Evolutionary conservation across 2,797 vertebrate species (phyloP).

Genomic region (Phalloptychus januarius): DNA sequence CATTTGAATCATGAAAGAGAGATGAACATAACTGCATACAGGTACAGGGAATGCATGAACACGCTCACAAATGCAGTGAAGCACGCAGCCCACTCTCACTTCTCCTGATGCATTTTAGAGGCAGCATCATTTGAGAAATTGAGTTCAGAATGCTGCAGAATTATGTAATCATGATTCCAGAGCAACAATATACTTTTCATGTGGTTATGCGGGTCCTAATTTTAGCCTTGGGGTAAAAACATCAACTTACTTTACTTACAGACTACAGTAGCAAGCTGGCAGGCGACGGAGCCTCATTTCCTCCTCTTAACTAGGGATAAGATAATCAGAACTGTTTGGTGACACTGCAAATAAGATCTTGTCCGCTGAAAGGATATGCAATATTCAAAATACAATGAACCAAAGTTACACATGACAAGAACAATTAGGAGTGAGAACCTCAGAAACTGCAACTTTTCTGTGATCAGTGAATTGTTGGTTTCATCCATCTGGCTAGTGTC

Average conservation of each 20-base stretch:
- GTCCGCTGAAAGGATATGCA: neutral
- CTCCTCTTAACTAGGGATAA: constrained; percentile 9
- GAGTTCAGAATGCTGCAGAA: constrained; percentile 17
- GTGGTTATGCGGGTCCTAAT: constrained; percentile 5
- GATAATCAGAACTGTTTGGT: constrained; percentile 16
- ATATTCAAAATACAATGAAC: neutral
- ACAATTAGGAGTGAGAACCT: neutral
- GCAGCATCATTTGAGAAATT: constrained; percentile 21
- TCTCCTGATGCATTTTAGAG: constrained; percentile 17
- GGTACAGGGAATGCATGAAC: constrained; percentile 18
- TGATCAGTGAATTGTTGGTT: neutral
- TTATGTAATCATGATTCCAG: constrained; percentile 18
- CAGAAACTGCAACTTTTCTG: neutral
- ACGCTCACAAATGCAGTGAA: constrained; percentile 39
- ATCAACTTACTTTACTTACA: constrained; percentile 32
- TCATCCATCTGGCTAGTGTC: neutral
- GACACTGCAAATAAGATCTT: constrained; percentile 1
- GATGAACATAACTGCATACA: constrained; percentile 7
- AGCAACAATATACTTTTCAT: constrained; percentile 10
- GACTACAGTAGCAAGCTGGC: constrained; percentile 17
- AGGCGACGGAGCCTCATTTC: constrained; percentile 29
- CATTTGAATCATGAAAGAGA: constrained; percentile 42
- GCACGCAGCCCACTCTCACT: constrained; percentile 29
- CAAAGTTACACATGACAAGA: neutral
- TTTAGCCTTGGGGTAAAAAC: constrained; percentile 21